Evolutionary conservation across 2,888 invertebrate species (phyloP), one percentile per base, ranked within the genome.

Genomic region (Ctenicera cuprea): DNA sequence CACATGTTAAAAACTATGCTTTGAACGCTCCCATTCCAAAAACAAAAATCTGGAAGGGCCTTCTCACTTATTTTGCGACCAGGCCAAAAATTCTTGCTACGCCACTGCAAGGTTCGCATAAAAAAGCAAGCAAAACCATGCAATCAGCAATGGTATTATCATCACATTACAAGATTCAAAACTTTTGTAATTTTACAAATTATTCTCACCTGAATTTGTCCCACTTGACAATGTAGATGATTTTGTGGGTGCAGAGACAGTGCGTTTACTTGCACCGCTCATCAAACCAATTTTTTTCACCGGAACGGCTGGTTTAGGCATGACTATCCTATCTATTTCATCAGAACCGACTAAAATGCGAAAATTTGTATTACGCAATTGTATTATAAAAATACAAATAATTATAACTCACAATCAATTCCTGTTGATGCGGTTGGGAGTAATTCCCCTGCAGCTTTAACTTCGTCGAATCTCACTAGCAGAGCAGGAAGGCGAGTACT

Each of bases 391-490:
- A 50, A 16, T 8, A 50, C 9, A 20, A 7, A 9, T 18, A 14
- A 14, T 2, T 57, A 33, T 20, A 22, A 71, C 83, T 84, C 81
- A 86, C 86, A 78, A 62, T 86, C 86, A 52, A 82, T 76, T 75
- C 80, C 80, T 76, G 83, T 84, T 18, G 86, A 76, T 38, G 95
- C 95, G 54, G 94, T 92, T 2, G 94, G 93, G 79, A 96, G 85
- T 83, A 97, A 86, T 63, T 95, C 91, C 0, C 96, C 96, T 30
- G 94, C 93, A 64, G 91, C 92, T 80, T 92, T 91, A 41, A 94
- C 92, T 86, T 97, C 96, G 87, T 97, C 97, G 85, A 97, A 97
- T 85, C 94, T 94, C 80, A 93, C 92, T 80, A 94, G 92, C 2
- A 98, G 88, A 14, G 91, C 88, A 0, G 89, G 88, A 80, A 93